A percentile compares a stretch with the other conserved stretches of the same genome.
phyloP scores from a whole-genome alignment of 2,888 invertebrate genomes.

The Leptopterna dolabrata region DNA sequence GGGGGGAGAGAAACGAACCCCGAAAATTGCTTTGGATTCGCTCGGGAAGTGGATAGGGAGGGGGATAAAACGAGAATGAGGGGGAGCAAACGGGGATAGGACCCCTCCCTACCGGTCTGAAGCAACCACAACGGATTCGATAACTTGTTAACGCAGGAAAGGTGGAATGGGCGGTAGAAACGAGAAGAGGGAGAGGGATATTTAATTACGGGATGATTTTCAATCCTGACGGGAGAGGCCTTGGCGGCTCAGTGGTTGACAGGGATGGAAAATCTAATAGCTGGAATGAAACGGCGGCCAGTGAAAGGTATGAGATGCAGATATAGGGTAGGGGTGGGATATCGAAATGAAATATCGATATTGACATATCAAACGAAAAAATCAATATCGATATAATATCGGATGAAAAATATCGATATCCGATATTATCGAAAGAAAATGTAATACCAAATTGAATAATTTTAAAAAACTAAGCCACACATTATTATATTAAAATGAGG shows the following conservation, averaged over 20 bases:
- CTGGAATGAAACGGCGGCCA: slow-evolving; percentile 35
- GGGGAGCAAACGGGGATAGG: neutral
- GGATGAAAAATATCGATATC: no score
- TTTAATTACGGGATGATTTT: slow-evolving; percentile 46
- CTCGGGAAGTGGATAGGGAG: neutral
- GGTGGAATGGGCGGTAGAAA: neutral
- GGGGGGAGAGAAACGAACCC: neutral
- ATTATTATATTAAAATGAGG: no score
- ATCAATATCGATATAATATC: no score
- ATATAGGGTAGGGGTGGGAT: no score
- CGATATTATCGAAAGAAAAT: no score
- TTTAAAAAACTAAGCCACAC: no score
- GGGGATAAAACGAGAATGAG: neutral
- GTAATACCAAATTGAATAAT: no score
- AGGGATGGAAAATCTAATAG: slow-evolving; percentile 41
- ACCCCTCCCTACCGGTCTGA: neutral
- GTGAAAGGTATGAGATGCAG: slow-evolving; percentile 20
- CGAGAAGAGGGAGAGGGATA: neutral
- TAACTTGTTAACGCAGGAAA: slow-evolving; percentile 15
- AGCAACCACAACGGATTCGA: neutral
- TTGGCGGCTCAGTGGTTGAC: neutral
- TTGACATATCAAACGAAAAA: no score
- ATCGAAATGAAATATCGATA: no score
- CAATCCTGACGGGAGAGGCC: neutral
- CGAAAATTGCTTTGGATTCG: slow-evolving; percentile 18